A percentile compares a stretch with the other conserved stretches of the same genome.
Conservation (phyloP, 2,797 vertebrate species). For the Florisuga fusca region DNA sequence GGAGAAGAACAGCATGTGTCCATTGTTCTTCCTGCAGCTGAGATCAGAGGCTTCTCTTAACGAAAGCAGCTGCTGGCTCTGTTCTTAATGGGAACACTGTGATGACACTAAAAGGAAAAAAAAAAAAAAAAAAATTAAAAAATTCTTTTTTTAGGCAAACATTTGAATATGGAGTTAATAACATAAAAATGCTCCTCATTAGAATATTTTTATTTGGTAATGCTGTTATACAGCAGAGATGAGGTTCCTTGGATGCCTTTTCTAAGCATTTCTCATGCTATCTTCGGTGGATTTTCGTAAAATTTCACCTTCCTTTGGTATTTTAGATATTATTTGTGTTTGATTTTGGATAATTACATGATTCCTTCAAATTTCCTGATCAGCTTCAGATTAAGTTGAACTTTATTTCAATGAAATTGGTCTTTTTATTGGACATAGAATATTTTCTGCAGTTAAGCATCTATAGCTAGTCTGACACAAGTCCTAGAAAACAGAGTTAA, state of each 20-base stretch:
- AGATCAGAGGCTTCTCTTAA: conserved; percentile 51
- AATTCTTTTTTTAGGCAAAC: conserved; percentile 40
- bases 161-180: conserved; percentile 29
- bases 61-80: conserved; percentile 51
- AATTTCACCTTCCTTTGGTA: neutral
- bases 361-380: neutral
- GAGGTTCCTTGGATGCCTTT: neutral
- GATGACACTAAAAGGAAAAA: neutral
- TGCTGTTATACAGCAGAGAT: neutral
- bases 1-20: conserved; percentile 51
- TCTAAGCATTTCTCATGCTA: neutral
- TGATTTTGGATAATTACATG: neutral
- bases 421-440: neutral
- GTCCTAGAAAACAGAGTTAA: conserved; percentile 22
- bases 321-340: neutral
- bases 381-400: neutral
- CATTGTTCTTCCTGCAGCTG: conserved; percentile 56
- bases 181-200: neutral
- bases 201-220: neutral
- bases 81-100: conserved; percentile 31
- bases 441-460: neutral
- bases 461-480: neutral
- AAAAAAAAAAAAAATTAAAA: too few species aligned
- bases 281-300: neutral
- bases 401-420: neutral